Evolutionary conservation across 2,888 invertebrate genomes (phyloP).

Genomic region (Anticlea derivata): DNA sequence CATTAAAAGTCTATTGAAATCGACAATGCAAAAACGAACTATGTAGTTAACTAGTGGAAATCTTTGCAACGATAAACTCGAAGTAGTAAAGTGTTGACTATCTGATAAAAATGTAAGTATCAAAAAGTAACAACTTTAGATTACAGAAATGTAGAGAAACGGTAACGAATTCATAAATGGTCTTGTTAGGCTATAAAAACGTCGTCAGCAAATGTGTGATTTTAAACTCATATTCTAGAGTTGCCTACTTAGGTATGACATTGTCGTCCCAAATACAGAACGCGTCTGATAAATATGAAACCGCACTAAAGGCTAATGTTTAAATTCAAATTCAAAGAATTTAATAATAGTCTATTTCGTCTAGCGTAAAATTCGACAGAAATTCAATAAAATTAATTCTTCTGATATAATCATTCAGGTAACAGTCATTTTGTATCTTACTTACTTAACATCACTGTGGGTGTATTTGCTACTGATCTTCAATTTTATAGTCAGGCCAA

Average conservation of each 20-base stretch:
- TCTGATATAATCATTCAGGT: too few species aligned
- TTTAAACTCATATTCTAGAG: too few species aligned
- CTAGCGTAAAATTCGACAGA: too few species aligned
- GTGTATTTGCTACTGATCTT: constrained; percentile 1
- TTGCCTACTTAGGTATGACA: too few species aligned
- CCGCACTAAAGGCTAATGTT: too few species aligned
- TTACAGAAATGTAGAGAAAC: constrained; percentile 2
- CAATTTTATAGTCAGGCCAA: not conserved
- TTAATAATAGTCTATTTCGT: too few species aligned
- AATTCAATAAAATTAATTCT: too few species aligned
- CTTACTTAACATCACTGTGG: not conserved
- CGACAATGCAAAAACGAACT: not conserved
- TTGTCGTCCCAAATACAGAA: too few species aligned
- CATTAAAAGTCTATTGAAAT: not conserved
- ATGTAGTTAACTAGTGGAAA: not conserved
- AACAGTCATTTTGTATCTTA: constrained; percentile 2
- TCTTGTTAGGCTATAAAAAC: not conserved
- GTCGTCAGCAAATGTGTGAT: not conserved
- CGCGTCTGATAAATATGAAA: too few species aligned
- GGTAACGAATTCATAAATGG: not conserved
- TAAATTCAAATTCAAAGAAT: too few species aligned
- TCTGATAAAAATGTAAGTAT: constrained; percentile 3
- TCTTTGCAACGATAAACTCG: constrained; percentile 7
- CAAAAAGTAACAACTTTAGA: not conserved
- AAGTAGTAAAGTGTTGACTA: constrained; percentile 17